Evolutionary conservation across 37 sponge, comb jelly and placozoan genomes (phyloP).

Genomic region (Geodia barretti): DNA sequence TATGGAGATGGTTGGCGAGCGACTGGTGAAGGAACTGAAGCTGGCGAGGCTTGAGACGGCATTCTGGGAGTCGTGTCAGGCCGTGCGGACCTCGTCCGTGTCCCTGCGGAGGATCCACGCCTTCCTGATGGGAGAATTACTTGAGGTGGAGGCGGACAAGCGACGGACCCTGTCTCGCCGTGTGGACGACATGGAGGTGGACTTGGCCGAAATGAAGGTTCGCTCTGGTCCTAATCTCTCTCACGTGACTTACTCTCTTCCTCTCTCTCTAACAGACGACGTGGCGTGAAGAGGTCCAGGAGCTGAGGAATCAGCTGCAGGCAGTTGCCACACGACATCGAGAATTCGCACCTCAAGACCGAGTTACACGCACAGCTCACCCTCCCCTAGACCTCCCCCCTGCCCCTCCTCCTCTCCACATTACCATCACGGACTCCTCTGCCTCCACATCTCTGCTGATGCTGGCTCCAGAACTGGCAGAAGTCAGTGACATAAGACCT

Average conservation of each 20-base stretch:
- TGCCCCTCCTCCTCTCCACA: not conserved
- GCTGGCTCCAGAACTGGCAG: not conserved
- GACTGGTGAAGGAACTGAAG: not conserved
- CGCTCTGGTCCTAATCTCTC: no score
- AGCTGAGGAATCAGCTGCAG: not conserved
- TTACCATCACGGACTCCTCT: not conserved
- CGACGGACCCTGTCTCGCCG: not conserved
- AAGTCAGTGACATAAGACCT: not conserved
- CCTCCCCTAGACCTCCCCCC: not conserved
- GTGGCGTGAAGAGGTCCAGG: not conserved
- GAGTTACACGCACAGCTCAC: no score
- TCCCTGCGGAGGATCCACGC: conserved; percentile 6
- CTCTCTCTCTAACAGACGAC: not conserved
- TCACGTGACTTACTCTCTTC: not conserved
- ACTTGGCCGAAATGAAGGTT: conserved; percentile 31
- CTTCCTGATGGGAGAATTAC: conserved; percentile 30
- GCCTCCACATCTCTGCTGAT: not conserved
- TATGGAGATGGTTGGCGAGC: no score
- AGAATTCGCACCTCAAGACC: no score
- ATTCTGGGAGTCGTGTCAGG: conserved; percentile 16
- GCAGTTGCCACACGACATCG: no score
- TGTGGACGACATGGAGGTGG: not conserved
- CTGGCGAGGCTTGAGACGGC: conserved; percentile 18
- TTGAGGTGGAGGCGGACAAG: conserved; percentile 14
- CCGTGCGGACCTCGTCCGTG: conserved; percentile 5